Base-by-base conservation (phyloP, 2,888 invertebrate genomes). In the Leistus spinibarbis region DNA sequence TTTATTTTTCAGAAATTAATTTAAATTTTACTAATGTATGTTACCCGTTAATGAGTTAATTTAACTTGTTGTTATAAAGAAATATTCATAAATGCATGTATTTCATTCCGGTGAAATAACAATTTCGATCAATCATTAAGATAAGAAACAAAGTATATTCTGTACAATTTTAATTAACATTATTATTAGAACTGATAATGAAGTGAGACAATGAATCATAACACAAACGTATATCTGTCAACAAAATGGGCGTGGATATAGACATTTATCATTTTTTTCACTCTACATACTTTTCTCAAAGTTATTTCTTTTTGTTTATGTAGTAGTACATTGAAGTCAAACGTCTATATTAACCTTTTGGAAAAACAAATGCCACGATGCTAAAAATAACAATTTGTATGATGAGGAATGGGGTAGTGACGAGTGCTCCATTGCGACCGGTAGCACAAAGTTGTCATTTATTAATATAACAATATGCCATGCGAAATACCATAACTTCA, bases 101-200 rank as follows among this genome's bases (percentile, higher is more conserved):
- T 40, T 40, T 40, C 40, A 10, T 7, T 40, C 13, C 40, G 40
- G 7, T 40, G 10, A 40, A 40, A 40, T 40, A 40, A 40, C 40
- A 40, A 40, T 40, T 40, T 40, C 40, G 40, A 40, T 40, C 7
- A 40, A 40, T 40, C 40, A 40, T 40, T 40, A 40, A 1, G 40
- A 40, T 40, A 40, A n/a, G n/a, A n/a, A n/a, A 40, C 40, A 40
- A 40, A 40, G 13, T 40, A 40, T 5, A 40, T n/a, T n/a, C n/a
- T 40, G 40, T 40, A 40, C 40, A 5, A 40, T 40, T 40, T 40
- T 40, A 40, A 40, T 70, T 70, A 70, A 70, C 63, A 71, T 64
- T 71, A 71, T 71, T 71, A 71, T 71, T 71, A 65, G 71, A 70
- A 70, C 22, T 70, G 70, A 71, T 71, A 71, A 71, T n/a, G 22